Conservation (phyloP, 2,797 vertebrate species). For the Cetoscarus ocellatus region DNA sequence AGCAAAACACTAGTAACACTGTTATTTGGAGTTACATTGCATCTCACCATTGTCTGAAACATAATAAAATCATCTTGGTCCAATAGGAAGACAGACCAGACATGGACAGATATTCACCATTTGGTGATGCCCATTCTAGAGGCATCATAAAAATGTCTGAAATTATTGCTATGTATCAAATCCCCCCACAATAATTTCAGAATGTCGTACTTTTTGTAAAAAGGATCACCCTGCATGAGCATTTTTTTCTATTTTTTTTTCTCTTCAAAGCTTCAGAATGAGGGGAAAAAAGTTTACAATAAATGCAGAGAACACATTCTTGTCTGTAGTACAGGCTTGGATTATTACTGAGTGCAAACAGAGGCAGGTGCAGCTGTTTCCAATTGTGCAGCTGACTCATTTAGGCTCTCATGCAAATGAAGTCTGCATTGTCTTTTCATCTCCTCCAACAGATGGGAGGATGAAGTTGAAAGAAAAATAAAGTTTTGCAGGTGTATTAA, state of each 20-base stretch:
- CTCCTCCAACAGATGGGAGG: constrained; percentile 62
- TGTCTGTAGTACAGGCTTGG: constrained; percentile 30
- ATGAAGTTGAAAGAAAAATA: constrained; percentile 64
- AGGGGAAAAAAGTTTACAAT: neutral
- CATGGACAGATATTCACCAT: too few species aligned
- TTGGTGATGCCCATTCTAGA: too few species aligned
- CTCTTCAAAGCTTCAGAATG: constrained; percentile 32
- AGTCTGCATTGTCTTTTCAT: constrained; percentile 63
- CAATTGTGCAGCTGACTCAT: constrained; percentile 57
- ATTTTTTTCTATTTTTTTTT: constrained; percentile 34
- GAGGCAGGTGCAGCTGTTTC: constrained; percentile 63
- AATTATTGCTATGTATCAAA: constrained; percentile 14
- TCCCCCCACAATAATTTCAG: constrained; percentile 17
- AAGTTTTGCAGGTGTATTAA: constrained; percentile 56
- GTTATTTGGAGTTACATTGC: too few species aligned
- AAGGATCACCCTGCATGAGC: constrained; percentile 34
- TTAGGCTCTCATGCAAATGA: constrained; percentile 70
- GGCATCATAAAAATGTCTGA: too few species aligned
- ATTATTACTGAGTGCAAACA: constrained; percentile 53
- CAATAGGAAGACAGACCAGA: too few species aligned
- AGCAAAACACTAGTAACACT: too few species aligned
- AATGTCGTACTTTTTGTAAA: constrained; percentile 20
- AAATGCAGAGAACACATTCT: constrained; percentile 36
- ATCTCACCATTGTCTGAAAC: too few species aligned
- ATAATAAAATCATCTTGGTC: too few species aligned